Evolutionary conservation across 2,113 vertebrate species (phyloP), one percentile per base, ranked within the genome.

Genomic region (Malurus melanocephalus): DNA sequence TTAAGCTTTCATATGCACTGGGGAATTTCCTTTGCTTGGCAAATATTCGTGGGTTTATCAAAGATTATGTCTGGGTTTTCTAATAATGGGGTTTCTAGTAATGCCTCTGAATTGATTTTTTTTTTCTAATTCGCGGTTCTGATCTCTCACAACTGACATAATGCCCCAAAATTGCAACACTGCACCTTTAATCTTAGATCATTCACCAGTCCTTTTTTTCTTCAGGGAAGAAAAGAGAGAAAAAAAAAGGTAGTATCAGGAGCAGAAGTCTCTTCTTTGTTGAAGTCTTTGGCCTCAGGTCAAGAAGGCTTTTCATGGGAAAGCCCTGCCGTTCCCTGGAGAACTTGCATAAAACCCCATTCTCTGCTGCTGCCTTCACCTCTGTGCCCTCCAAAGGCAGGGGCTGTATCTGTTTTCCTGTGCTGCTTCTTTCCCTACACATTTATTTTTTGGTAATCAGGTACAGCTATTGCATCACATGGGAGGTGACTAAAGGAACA

Each of bases 251-350:
- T n/a, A 88, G 30, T 43, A 89, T 78, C 56, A 56, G 82, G 79
- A 91, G 56, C 60, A 93, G 92, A 86, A 89, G 73, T 83, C 48
- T 89, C 51, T 24, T 71, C 89, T 93, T 94, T 94, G 73, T 83
- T 78, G 68, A 93, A 93, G 90, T 52, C 43, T 88, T 89, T 91
- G 76, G 93, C 93, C 93, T 80, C 32, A 3, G 86, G 88, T 93
- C 93, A 95, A 82, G 90, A 23, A 43, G 40, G 73, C 52, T 89
- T 91, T 94, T 88, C 83, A 91, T 24, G 40, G 83, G 86, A 91
- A 93, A 91, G 65, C 43, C 65, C 48, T 83, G 48, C 2, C 0
- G 10, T 74, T 94, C 92, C 93, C 88, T 91, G 88, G 86, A 91
- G 92, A 92, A 90, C 80, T 84, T 77, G 49, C 30, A 83, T 40